These are phyloP conservation scores for Lucinisca nassula DNA, from an alignment of 2,888 invertebrate species.

Conservation along the genomic window DNA sequence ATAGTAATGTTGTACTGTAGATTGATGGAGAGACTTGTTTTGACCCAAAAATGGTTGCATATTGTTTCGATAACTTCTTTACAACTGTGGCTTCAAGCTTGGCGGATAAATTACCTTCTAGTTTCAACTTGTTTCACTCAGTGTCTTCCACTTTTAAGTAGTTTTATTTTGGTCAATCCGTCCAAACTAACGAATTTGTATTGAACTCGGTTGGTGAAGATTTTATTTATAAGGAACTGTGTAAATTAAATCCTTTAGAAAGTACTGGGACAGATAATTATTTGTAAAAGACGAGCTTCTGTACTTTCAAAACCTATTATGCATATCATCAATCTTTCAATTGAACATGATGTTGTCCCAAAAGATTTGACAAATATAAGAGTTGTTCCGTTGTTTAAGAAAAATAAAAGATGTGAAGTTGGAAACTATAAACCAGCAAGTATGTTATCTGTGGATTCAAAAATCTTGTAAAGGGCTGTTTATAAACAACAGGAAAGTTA, in stretches of 20 bases:
- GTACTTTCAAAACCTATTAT: not conserved
- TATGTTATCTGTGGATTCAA: not conserved
- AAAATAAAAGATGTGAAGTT: not conserved
- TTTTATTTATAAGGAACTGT: not conserved
- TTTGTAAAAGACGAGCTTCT: not conserved
- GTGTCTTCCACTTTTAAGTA: not conserved
- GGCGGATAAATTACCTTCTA: not conserved
- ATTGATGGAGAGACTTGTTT: not conserved
- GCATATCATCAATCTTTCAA: not conserved
- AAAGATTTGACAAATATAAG: no score
- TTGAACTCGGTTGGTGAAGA: not conserved
- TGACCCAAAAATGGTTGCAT: not conserved
- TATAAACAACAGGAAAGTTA: not conserved
- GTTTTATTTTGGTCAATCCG: not conserved
- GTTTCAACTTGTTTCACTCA: not conserved
- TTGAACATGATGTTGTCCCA: not conserved
- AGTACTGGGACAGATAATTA: not conserved
- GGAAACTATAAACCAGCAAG: not conserved
- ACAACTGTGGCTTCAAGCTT: not conserved
- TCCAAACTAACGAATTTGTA: not conserved
- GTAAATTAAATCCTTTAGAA: not conserved
- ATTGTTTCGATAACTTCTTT: not conserved
- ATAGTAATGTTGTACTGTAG: not conserved
- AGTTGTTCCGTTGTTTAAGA: not conserved
- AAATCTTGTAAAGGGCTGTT: not conserved